Base-by-base conservation (phyloP, 2,113 vertebrate genomes). In the Acrocephalus kingi region DNA sequence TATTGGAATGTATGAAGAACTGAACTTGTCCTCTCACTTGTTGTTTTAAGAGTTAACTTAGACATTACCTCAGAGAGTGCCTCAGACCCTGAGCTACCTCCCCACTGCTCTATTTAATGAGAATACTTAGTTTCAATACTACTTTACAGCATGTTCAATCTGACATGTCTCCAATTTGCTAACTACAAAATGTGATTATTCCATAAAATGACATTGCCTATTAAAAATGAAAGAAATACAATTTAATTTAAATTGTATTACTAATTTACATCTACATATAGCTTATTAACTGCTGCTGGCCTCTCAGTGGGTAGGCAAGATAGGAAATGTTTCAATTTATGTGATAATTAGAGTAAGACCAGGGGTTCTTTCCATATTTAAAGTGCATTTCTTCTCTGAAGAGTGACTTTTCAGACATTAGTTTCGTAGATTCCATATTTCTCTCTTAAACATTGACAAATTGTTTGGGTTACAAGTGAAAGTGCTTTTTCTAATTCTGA, bases 181-280 rank as follows among this genome's bases (percentile, higher is more conserved):
- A 58, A 86, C 41, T 88, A 76, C 18, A 91, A 81, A 96, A 87
- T 39, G n/a, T 72, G 63, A 92, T 96, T 93, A 87, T 91, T 91
- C 64, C 64, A 76, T 78, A 79, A 87, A 46, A 81, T 43, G 49
- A 48, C 69, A 93, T 16, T 89, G 45, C 49, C 68, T 88, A 94
- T 93, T 88, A 94, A 83, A 96, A 93, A 95, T 91, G 58, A 95
- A 96, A 94, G 66, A 83, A 81, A 92, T 80, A 77, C 66, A 73
- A 91, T 94, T 87, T 92, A 55, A 77, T 93, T 83, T 89, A 35
- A 95, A 89, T 58, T 55, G 35, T 86, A 67, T 91, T 97, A 54
- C 56, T 91, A 88, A 96, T 96, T 91, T 94, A 87, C 61, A 91
- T 93, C 71, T 89, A 73, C 71, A 73, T 80, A 80, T 35, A 94